phyloP scores from a whole-genome alignment of 2,888 invertebrate genomes.

The Sussaba pulchella region DNA sequence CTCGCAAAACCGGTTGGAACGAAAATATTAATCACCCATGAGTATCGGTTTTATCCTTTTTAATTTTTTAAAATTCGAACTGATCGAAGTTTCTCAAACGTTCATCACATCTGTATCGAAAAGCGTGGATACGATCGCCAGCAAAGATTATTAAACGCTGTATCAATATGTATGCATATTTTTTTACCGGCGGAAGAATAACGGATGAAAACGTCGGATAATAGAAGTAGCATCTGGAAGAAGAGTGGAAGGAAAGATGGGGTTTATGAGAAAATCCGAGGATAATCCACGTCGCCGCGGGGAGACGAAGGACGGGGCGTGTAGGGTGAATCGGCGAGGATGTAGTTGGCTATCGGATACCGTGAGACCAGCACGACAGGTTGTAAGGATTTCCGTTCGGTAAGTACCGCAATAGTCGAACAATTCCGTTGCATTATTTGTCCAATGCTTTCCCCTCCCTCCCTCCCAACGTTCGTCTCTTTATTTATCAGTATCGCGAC shows the following conservation, averaged over 20 bases:
- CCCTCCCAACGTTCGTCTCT: background rate
- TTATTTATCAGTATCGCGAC: slow-evolving; percentile 23
- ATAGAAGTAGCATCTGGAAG: background rate
- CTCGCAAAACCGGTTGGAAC: too few relatives aligned
- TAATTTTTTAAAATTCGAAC: too few relatives aligned
- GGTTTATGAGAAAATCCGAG: slow-evolving; percentile 24
- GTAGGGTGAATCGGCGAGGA: background rate
- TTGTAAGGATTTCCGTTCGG: slow-evolving; percentile 22
- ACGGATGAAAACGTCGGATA: too few relatives aligned
- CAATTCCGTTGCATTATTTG: slow-evolving; percentile 10
- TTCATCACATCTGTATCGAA: too few relatives aligned
- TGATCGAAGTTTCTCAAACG: too few relatives aligned
- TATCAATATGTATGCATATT: slow-evolving; percentile 35
- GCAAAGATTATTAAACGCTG: slow-evolving; percentile 23
- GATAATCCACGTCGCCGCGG: slow-evolving; percentile 6
- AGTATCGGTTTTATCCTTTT: too few relatives aligned
- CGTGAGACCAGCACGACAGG: slow-evolving; percentile 1
- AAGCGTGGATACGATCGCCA: too few relatives aligned
- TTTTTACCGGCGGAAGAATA: background rate
- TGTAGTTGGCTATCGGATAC: slow-evolving; percentile 6
- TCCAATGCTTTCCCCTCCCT: background rate
- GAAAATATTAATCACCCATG: too few relatives aligned
- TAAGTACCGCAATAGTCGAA: slow-evolving; percentile 2
- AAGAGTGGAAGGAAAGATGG: slow-evolving; percentile 33
- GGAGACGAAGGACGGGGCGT: too few relatives aligned